Conservation (phyloP, 2,113 vertebrate genomes). For the Spea multiplicata region DNA sequence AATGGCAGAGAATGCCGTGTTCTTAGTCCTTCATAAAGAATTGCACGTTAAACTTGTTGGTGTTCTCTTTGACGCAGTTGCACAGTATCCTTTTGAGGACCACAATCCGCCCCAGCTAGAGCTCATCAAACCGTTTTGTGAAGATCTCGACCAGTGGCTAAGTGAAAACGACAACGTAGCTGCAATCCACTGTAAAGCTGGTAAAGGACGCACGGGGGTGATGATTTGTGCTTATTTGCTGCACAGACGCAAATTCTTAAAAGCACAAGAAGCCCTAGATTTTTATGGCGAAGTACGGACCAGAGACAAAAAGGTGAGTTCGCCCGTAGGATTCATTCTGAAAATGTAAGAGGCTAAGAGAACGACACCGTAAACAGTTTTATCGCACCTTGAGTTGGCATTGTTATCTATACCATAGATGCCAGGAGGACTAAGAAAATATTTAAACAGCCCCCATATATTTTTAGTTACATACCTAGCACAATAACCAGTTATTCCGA, state of each 20-base stretch:
- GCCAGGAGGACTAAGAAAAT: too few species aligned
- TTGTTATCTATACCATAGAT: too few species aligned
- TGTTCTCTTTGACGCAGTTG: constrained; percentile 74
- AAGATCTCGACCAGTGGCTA: constrained; percentile 98
- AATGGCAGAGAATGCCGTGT: too few species aligned
- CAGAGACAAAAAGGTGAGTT: constrained; percentile 98
- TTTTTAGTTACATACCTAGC: neutral
- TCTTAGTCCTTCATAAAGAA: too few species aligned
- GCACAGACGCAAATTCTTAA: constrained; percentile 90
- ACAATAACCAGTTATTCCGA: too few species aligned
- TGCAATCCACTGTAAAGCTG: constrained; percentile 98
- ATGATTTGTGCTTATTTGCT: constrained; percentile 99
- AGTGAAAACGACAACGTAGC: constrained; percentile 99
- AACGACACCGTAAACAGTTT: too few species aligned
- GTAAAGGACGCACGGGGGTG: constrained; percentile 98
- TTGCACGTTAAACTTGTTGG: too few species aligned
- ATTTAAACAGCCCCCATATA: neutral
- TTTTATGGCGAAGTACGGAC: constrained; percentile 99
- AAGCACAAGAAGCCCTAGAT: constrained; percentile 96
- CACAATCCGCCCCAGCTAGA: constrained; percentile 98
- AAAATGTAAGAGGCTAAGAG: too few species aligned
- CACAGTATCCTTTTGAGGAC: constrained; percentile 99
- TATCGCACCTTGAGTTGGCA: too few species aligned
- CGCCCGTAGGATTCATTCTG: too few species aligned
- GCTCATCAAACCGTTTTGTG: constrained; percentile 98